phyloP scores from a whole-genome alignment of 2,113 vertebrate genomes.

The Progne subis region DNA sequence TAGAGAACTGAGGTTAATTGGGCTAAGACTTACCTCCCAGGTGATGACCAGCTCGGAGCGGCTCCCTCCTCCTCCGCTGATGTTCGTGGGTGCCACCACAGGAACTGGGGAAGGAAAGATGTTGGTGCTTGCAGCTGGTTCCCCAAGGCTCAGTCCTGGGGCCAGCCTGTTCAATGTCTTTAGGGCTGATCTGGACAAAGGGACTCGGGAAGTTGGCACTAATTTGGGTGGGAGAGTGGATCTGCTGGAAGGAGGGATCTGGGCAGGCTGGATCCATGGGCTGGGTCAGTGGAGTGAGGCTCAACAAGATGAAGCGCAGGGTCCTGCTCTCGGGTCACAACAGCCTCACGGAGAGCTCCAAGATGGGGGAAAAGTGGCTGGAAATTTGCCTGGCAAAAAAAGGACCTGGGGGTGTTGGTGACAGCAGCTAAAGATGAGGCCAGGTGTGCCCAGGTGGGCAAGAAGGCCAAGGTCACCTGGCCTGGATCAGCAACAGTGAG shows the following conservation, averaged over 20 bases:
- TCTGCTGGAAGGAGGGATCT: background rate
- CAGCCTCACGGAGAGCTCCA: background rate
- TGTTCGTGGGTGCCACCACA: conserved; percentile 75
- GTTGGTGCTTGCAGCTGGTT: background rate
- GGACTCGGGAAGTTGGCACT: background rate
- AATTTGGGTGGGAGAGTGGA: accelerated
- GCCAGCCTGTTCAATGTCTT: accelerated
- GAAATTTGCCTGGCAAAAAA: background rate
- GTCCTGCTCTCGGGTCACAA: background rate
- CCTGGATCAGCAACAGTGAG: background rate
- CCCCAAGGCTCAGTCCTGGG: background rate
- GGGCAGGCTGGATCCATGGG: background rate
- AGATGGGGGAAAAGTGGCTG: background rate
- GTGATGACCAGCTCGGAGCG: conserved; percentile 86
- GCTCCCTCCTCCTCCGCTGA: conserved; percentile 85
- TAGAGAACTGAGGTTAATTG: background rate
- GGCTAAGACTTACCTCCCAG: conserved; percentile 83
- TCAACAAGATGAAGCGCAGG: background rate
- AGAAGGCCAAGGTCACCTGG: background rate
- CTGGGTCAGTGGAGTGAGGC: background rate
- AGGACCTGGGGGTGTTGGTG: background rate
- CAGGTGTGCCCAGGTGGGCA: background rate
- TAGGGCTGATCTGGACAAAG: background rate
- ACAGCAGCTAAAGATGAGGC: background rate
- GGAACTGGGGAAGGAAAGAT: conserved; percentile 77